Base-by-base conservation (phyloP, 37 sponge, comb jelly and placozoan species). In the Geodia barretti region DNA sequence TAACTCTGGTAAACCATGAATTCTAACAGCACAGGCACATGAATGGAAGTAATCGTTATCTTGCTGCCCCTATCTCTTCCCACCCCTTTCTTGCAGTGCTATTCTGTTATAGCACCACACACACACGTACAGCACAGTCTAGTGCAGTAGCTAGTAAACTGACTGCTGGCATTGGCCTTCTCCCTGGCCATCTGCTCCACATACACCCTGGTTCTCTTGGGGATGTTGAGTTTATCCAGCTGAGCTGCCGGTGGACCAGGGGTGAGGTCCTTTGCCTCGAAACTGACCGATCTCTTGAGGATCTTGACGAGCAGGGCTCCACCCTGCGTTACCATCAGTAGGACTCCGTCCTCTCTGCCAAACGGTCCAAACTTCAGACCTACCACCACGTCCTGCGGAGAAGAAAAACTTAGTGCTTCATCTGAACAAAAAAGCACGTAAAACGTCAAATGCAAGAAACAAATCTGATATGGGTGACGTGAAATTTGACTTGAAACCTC, bases 351-450 rank as follows among this genome's bases (percentile, higher is more conserved):
- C 69, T 98, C 99, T 41, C 99, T 86, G 31, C 97, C 95, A 83
- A 94, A 96, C 39, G 67, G 77, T 9, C 99, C 99, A 86, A 98
- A 98, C 77, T 89, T 91, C 81, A 98, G 66, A 1, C 94, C 95
- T 17, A 84, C 87, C 41, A 89, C 93, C 8, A 84, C 33, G 39
- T 96, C 97, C 92, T 89, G 34, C 19, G 37, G 38, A 20, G 33
- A 76, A 28, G 20, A 76, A 59, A 37, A 32, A 14, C 41, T 64
- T 58, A 58, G 19, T 20, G 19, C 11, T 20, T 58, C 60, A 58
- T 19, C 17, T 14, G 5, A 28, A 75, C 32, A 3, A 32, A 7
- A 31, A 61, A 4, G 60, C 36, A 36, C 36, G 23, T 34, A 4
- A 29, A 37, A n/a, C n/a, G n/a, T n/a, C n/a, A n/a, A n/a, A n/a